These are phyloP conservation scores for Leptinotarsa lineolata DNA, from an alignment of 1,140 invertebrate species.

Conservation along the genomic window DNA sequence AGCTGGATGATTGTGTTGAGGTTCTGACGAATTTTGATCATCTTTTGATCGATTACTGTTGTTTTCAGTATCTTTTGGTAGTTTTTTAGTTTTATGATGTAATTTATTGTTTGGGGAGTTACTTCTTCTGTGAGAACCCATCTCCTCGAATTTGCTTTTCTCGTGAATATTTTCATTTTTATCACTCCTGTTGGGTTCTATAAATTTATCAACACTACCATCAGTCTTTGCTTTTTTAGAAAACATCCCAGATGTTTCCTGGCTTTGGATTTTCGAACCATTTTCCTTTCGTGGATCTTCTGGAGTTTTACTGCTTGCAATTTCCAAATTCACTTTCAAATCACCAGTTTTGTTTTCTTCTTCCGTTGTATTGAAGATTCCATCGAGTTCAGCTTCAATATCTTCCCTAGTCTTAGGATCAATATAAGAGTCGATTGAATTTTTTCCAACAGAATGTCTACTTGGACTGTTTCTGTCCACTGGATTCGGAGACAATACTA, in stretches of 20 bases:
- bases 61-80: background rate
- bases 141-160: too few species aligned
- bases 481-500: background rate
- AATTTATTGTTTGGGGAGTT: too few species aligned
- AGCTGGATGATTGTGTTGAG: background rate
- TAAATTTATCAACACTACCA: background rate
- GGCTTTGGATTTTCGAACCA: background rate
- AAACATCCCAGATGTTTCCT: background rate
- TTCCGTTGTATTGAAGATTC: background rate
- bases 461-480: conserved; percentile 16
- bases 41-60: background rate
- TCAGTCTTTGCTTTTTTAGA: background rate
- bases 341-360: background rate
- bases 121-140: too few species aligned
- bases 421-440: conserved; percentile 13
- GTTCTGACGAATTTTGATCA: background rate
- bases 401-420: background rate
- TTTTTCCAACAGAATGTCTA: conserved; percentile 15
- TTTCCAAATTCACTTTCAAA: background rate
- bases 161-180: too few species aligned
- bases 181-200: background rate
- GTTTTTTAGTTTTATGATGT: background rate
- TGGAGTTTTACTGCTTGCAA: background rate
- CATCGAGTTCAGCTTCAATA: background rate
- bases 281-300: background rate